phyloP scores from a whole-genome alignment of 2,888 invertebrate species.

The Pachymerium ferrugineum region DNA sequence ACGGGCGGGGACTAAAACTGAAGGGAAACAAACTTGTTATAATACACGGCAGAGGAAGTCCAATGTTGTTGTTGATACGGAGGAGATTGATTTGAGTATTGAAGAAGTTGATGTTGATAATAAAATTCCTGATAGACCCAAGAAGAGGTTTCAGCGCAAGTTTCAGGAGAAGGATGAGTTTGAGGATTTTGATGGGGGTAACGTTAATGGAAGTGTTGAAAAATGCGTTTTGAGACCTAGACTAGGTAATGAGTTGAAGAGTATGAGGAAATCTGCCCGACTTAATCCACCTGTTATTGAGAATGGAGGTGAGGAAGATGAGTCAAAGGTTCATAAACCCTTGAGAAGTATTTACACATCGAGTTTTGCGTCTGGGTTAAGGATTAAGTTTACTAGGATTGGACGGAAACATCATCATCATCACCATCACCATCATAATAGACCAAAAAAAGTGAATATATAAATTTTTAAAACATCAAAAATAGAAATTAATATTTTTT shows the following conservation, averaged over 20 bases:
- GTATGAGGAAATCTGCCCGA: constrained; percentile 16
- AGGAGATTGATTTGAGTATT: constrained; percentile 30
- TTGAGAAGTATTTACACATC: constrained; percentile 28
- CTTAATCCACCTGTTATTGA: not conserved
- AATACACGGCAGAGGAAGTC: constrained; percentile 28
- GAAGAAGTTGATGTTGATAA: constrained; percentile 7
- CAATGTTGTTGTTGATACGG: constrained; percentile 30
- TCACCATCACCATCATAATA: constrained; percentile 29
- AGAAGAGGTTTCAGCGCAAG: constrained; percentile 10
- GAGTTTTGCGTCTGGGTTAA: not conserved
- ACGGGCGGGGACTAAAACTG: not conserved
- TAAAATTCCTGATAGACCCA: not conserved
- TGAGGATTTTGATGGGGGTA: not conserved
- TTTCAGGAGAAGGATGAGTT: not conserved
- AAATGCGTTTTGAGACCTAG: not conserved
- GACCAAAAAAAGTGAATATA: constrained; percentile 20
- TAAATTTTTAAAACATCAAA: too few relatives aligned
- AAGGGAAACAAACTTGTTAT: not conserved
- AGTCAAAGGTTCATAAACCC: not conserved
- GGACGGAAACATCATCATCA: constrained; percentile 30
- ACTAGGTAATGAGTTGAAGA: not conserved
- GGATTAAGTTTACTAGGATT: not conserved
- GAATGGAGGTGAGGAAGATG: not conserved
- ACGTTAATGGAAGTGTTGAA: not conserved
- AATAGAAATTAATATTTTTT: not conserved